Base-by-base conservation (phyloP, 1,140 invertebrate species). In the Caenorhabditis latens region DNA sequence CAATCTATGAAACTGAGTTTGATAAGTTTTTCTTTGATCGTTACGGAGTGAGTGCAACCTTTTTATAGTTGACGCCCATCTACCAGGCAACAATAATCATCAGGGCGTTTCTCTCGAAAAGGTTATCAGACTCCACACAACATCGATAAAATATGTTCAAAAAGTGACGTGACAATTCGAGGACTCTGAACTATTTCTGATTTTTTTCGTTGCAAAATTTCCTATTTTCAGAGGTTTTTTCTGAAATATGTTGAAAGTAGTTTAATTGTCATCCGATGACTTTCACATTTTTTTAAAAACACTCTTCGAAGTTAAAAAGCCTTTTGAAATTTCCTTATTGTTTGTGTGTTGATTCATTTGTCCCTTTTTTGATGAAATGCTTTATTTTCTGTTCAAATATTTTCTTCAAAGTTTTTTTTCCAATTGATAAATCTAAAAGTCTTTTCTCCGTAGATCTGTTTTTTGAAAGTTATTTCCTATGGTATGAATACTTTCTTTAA, bases 91-190 rank as follows among this genome's bases (percentile, higher is more conserved):
- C 50, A 53, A 32, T 24, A 9, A 21, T 63, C 61, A 71, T 71
- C 65, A 71, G 71, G 71, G 71, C 71, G 71, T 79, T 50, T 13
- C 8, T 50, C 46, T 79, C 43, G 9, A 11, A 79, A 71, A n/a
- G 1, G 9, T 43, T 46, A 71, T 71, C 7, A 71, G 43, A 71
- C 42, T 46, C 1, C 16, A 61, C 9, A 61, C 16, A 8, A 53
- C 0, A 65, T 14, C 7, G 9, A 71, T 43, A 43, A 71, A 43
- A 43, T 40, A 11, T 21, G 71, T 79, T 21, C 43, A 21, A 50
- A 14, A 71, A 48, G 43, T 71, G 65, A 71, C 65, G 65, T 42
- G 4, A 32, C 8, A 14, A 3, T 67, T 67, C 16, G 65, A 46
- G 7, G 61, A 9, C 21, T 63, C 32, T 63, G 11, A 32, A n/a